phyloP scores from a whole-genome alignment of 2,888 invertebrate species.

The Drosophila tanythrix region DNA sequence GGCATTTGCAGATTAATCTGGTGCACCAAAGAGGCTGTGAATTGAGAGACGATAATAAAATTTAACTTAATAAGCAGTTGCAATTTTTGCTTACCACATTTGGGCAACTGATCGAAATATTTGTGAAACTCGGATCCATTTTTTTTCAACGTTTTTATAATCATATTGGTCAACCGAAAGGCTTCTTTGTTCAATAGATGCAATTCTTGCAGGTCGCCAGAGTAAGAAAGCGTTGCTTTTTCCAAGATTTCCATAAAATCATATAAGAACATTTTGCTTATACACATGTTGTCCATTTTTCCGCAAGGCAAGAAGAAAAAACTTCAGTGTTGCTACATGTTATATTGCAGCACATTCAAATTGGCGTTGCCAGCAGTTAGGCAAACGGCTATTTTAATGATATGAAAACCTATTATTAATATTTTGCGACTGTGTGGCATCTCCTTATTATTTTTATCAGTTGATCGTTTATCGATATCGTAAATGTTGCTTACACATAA shows the following conservation, averaged over 20 bases:
- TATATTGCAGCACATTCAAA: not conserved
- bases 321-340: not conserved
- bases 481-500: not conserved
- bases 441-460: not conserved
- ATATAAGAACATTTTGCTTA: not conserved
- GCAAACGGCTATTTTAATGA: too few species aligned
- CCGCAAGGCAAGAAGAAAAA: not conserved
- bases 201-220: not conserved
- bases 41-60: not conserved
- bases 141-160: not conserved
- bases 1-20: slow-evolving; percentile 44
- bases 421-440: slow-evolving; percentile 1
- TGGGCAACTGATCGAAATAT: slow-evolving; percentile 16
- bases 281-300: not conserved
- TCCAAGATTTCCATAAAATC: not conserved
- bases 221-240: rapidly evolving
- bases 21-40: slow-evolving; percentile 39
- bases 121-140: not conserved
- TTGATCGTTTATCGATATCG: not conserved
- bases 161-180: rapidly evolving
- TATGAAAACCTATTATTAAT: not conserved
- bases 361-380: not conserved
- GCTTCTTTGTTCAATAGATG: rapidly evolving
- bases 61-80: not conserved
- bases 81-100: slow-evolving; percentile 30